Percentiles rank a stretch among this genome's conserved stretches.
Evolutionary conservation across 2,888 invertebrate genomes (phyloP).

Genomic region (Eutolmus rufibarbis): DNA sequence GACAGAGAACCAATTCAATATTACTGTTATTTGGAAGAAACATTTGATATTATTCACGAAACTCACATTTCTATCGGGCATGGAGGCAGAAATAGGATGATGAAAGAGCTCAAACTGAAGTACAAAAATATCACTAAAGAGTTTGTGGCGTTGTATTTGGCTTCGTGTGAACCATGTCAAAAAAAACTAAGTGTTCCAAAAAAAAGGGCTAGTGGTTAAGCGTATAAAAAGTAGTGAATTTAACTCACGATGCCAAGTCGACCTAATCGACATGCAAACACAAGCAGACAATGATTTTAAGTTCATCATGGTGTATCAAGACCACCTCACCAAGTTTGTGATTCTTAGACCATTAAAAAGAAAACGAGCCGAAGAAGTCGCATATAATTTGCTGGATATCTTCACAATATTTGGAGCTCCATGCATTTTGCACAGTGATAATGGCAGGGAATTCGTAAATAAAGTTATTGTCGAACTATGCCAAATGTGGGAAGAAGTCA

Average conservation of each 20-base stretch:
- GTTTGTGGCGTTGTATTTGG: background rate
- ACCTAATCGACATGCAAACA: conserved; percentile 57
- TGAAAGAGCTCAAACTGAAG: background rate
- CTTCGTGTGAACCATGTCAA: background rate
- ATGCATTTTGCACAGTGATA: conserved; percentile 48
- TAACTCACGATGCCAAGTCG: conserved; percentile 57
- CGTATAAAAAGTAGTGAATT: background rate
- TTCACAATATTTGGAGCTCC: conserved; percentile 49
- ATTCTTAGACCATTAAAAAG: conserved; percentile 31
- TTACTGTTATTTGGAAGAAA: too few species aligned
- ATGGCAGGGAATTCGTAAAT: conserved; percentile 49
- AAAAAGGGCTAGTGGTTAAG: background rate
- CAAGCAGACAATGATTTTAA: background rate
- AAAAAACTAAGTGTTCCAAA: background rate
- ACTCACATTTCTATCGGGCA: too few species aligned
- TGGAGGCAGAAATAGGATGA: too few species aligned
- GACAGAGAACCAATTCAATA: too few species aligned
- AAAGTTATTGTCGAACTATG: conserved; percentile 44
- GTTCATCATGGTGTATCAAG: background rate
- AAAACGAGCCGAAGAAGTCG: conserved; percentile 56
- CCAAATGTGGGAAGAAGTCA: conserved; percentile 52
- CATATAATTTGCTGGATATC: conserved; percentile 53
- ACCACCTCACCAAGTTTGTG: conserved; percentile 54
- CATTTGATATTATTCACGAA: too few species aligned
- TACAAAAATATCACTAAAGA: background rate